Base-by-base conservation (phyloP, 2,797 vertebrate species). In the Cygnus olor region DNA sequence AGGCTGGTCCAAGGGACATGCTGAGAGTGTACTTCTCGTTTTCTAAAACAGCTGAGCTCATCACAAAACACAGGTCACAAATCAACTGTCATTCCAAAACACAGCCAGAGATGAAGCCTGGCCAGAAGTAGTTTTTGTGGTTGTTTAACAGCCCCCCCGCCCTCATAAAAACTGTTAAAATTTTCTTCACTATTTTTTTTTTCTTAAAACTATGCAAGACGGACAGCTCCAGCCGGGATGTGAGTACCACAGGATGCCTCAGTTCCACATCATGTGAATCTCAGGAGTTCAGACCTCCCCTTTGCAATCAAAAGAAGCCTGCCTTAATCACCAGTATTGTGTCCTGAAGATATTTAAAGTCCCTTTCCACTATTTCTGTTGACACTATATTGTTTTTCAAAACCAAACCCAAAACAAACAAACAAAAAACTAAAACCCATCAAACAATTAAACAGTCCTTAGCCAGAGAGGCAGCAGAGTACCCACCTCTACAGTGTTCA, bases 1-100 rank as follows among this genome's bases (percentile, higher is more conserved):
- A 92, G 8, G 69, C 74, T 3, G 0, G 49, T 91, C 65, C 80
- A 83, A 81, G 45, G 87, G 44, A 57, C 53, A n/a, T 0, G 2
- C 89, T 89, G 78, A 78, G 91, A 66, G 32, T 30, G 21, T 73
- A 40, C 72, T 73, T 83, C 87, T 93, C 11, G 32, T 87, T 92
- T 95, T 76, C 69, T 85, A 10, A 74, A 89, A 83, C n/a, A 80
- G 44, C 57, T 89, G 85, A 89, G 49, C 65, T 95, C 69, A 80
- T 71, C 85, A 57, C 44, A 80, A 70, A 77, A 47, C 69, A 49
- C 57, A 49, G 53, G 56, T 80, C 21, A 53, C 15, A 78, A 89
- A 56, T 0, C 4, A 90, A 19, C 25, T 73, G 36, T 65, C 58
- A 51, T 78, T 92, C 58, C 42, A 79, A 74, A 88, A 54, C 20